A percentile compares a stretch with the other conserved stretches of the same genome.
phyloP scores from a whole-genome alignment of 2,888 invertebrate genomes.

The Tanypteryx hageni region DNA sequence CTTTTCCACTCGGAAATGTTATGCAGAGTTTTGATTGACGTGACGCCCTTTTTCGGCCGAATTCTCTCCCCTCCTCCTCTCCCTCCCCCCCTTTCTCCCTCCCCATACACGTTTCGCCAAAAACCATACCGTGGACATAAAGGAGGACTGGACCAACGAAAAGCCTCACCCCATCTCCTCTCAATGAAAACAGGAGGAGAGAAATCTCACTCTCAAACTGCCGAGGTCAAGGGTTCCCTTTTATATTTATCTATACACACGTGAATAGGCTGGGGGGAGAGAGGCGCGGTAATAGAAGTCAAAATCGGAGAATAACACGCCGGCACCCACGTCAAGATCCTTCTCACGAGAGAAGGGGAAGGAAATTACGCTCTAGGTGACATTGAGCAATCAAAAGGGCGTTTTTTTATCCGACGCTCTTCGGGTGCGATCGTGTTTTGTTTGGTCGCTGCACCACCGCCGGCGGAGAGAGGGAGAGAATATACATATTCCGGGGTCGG shows the following conservation, averaged over 20 bases:
- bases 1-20: constrained; percentile 57
- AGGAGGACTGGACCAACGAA: neutral
- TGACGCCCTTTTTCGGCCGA: constrained; percentile 23
- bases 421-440: neutral
- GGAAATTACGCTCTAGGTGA: constrained; percentile 3
- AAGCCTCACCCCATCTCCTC: neutral
- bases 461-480: neutral
- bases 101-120: neutral
- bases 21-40: constrained; percentile 55
- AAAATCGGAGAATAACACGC: neutral
- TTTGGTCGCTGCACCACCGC: neutral
- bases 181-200: constrained; percentile 30
- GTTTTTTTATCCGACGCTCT: neutral
- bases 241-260: neutral
- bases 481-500: too few species aligned
- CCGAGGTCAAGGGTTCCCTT: neutral
- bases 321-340: neutral
- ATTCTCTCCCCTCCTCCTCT: neutral
- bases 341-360: neutral
- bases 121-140: neutral
- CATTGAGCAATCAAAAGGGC: neutral
- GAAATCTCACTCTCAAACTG: neutral
- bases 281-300: neutral
- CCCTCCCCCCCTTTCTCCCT: neutral
- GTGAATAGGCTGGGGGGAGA: neutral